phyloP scores from a whole-genome alignment of 2,888 invertebrate genomes.

The Tachystola acroxantha region DNA sequence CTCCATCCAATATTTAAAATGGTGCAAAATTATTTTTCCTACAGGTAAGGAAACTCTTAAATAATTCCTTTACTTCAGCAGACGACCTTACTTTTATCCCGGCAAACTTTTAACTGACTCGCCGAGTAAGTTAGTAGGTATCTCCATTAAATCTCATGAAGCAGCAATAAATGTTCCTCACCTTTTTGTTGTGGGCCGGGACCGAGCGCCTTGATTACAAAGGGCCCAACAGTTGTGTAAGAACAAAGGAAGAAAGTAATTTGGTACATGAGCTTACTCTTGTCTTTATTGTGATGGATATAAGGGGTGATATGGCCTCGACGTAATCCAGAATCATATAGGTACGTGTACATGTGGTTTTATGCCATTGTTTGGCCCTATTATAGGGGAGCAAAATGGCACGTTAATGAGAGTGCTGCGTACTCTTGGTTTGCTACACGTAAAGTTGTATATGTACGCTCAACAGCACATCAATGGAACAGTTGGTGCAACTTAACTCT shows the following conservation, averaged over 20 bases:
- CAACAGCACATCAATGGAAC: too few species aligned
- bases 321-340: constrained; percentile 17
- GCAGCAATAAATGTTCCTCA: constrained; percentile 37
- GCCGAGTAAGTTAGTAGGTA: not conserved
- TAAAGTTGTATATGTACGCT: constrained; percentile 23
- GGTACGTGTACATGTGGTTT: constrained; percentile 25
- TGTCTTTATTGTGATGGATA: constrained; percentile 23
- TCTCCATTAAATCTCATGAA: constrained; percentile 43
- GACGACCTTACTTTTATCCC: not conserved
- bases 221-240: constrained; percentile 26
- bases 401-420: constrained; percentile 54
- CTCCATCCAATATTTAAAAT: too few species aligned
- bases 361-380: constrained; percentile 42
- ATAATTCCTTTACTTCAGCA: constrained; percentile 1
- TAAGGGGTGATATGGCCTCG: constrained; percentile 22
- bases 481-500: too few species aligned
- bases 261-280: constrained; percentile 26
- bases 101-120: not conserved
- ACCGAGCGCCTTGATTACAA: constrained; percentile 30
- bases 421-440: constrained; percentile 29
- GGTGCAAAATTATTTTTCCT: too few species aligned
- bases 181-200: constrained; percentile 28
- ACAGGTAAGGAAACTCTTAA: too few species aligned
- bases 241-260: constrained; percentile 44
- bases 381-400: constrained; percentile 48